phyloP scores from a whole-genome alignment of 2,888 invertebrate genomes.

The Bombylius discolor region DNA sequence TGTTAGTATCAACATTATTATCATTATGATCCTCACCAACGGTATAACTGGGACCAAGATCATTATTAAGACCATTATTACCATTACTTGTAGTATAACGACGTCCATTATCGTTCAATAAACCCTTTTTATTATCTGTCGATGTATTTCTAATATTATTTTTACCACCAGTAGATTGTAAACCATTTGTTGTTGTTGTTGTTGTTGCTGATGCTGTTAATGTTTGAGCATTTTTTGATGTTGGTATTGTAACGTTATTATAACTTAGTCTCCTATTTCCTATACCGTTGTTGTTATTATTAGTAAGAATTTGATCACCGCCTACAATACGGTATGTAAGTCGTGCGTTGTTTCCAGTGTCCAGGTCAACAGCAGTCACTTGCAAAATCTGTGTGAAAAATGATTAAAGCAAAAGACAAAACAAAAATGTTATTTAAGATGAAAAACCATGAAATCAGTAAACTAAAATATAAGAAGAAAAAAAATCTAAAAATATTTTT shows the following conservation, averaged over 20 bases:
- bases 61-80: neutral
- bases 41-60: neutral
- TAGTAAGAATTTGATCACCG: conserved; percentile 24
- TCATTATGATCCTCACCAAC: neutral
- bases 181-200: conserved; percentile 9
- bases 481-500: no score
- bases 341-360: conserved; percentile 89
- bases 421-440: conserved; percentile 1
- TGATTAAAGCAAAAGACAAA: conserved; percentile 1
- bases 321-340: conserved; percentile 67
- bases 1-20: neutral
- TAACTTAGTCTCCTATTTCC: neutral
- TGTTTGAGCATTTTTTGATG: conserved; percentile 2
- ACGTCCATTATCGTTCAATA: neutral
- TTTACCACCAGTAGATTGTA: conserved; percentile 2
- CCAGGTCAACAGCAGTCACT: conserved; percentile 81
- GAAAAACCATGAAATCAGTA: neutral
- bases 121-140: neutral
- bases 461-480: neutral
- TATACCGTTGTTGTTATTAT: conserved; percentile 17
- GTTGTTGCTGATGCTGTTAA: conserved; percentile 3
- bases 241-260: conserved; percentile 6
- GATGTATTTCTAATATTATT: neutral
- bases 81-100: conserved; percentile 3
- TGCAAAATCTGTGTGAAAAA: conserved; percentile 53